Conservation (phyloP, 2,797 vertebrate species). For the Ptychobarbus kaznakovi region DNA sequence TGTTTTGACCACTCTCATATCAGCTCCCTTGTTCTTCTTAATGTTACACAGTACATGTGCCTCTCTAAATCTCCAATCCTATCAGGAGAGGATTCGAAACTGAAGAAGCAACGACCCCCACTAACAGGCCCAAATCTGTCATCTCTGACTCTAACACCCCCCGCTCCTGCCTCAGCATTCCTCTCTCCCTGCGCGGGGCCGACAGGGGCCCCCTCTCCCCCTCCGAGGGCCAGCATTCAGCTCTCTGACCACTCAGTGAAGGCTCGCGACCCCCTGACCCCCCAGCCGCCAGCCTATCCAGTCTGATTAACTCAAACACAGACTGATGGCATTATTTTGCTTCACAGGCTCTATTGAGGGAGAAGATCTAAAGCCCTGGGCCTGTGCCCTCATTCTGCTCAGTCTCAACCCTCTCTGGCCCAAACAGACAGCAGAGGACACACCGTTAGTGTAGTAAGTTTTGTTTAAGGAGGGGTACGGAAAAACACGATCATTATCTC, state of each 20-base stretch:
- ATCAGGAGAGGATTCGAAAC: constrained; percentile 52
- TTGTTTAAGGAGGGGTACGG: constrained; percentile 69
- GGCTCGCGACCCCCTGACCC: constrained; percentile 81
- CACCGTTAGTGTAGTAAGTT: constrained; percentile 70
- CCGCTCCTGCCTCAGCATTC: constrained; percentile 63
- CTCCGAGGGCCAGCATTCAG: constrained; percentile 75
- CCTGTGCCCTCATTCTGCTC: constrained; percentile 81
- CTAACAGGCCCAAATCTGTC: constrained; percentile 64
- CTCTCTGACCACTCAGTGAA: constrained; percentile 84
- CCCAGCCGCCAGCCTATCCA: constrained; percentile 84
- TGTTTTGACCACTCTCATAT: constrained; percentile 22
- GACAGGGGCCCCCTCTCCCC: constrained; percentile 61
- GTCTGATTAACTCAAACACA: constrained; percentile 86
- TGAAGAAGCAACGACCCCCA: constrained; percentile 58
- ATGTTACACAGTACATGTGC: constrained; percentile 38
- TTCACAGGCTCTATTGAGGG: constrained; percentile 83
- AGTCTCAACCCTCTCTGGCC: constrained; percentile 74
- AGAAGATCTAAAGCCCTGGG: constrained; percentile 80
- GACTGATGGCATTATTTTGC: constrained; percentile 88
- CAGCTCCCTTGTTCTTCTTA: constrained; percentile 13
- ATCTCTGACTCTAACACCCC: constrained; percentile 65
- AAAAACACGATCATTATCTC: constrained; percentile 49
- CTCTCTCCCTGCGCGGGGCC: constrained; percentile 57
- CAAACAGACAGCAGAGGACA: constrained; percentile 58
- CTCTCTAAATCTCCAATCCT: constrained; percentile 46